Percentiles rank a stretch among this genome's conserved stretches.
These are phyloP conservation scores for Sebastes hopkinsi DNA, from an alignment of 2,797 vertebrate species.

Conservation along the genomic window DNA sequence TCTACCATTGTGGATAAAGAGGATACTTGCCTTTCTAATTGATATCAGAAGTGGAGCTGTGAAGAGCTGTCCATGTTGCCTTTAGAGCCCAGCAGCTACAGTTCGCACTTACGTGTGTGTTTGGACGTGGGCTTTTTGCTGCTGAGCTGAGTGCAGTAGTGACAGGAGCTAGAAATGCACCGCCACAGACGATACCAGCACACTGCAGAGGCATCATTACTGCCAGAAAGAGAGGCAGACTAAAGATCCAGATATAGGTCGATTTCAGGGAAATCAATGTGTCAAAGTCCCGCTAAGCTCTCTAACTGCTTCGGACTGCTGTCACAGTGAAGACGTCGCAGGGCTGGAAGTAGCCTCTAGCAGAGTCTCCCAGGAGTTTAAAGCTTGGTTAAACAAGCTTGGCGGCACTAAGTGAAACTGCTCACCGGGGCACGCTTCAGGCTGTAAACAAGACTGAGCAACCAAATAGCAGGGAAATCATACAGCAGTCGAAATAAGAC, in stretches of 20 bases:
- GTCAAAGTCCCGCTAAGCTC: conserved; percentile 10
- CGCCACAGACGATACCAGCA: not conserved
- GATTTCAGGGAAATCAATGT: conserved; percentile 17
- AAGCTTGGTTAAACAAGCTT: conserved; percentile 2
- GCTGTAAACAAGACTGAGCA: conserved; percentile 21
- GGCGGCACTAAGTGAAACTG: conserved; percentile 13
- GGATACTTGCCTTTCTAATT: not conserved
- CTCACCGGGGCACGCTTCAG: not conserved
- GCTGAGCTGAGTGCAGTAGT: conserved; percentile 26
- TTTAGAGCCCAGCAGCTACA: conserved; percentile 39
- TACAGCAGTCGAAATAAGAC: not conserved
- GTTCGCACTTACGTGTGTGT: conserved; percentile 36
- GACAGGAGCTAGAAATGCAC: conserved; percentile 22
- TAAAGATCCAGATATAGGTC: conserved; percentile 10
- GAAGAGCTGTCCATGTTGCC: not conserved
- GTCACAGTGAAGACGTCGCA: conserved; percentile 16
- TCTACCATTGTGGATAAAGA: not conserved
- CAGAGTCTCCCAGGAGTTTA: conserved; percentile 26
- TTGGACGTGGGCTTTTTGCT: conserved; percentile 27
- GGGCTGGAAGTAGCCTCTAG: conserved; percentile 3
- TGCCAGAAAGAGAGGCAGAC: not conserved
- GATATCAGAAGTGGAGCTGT: conserved; percentile 12
- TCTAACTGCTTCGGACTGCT: conserved; percentile 19
- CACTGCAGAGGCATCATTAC: conserved; percentile 30
- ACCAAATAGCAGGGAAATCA: not conserved